A percentile compares a stretch with the other conserved stretches of the same genome.
These are phyloP conservation scores for Chrysolina americana DNA, from an alignment of 2,888 invertebrate species.

Conservation along the genomic window DNA sequence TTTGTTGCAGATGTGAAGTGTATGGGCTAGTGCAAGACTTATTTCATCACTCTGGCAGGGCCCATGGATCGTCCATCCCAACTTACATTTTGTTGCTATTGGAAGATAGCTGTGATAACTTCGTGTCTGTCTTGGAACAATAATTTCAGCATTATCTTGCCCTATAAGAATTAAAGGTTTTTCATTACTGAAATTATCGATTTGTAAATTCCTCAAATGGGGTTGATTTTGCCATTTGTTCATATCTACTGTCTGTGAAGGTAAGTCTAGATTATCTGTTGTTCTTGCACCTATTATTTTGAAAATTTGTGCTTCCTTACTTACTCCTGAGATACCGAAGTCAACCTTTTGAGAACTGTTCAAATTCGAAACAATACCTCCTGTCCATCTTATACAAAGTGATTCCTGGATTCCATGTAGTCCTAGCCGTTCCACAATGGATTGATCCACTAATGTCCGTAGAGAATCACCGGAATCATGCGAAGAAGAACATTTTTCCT, in stretches of 20 bases:
- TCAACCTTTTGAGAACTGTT: too few relatives aligned
- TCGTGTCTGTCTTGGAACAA: not conserved
- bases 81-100: not conserved
- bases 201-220: not conserved
- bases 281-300: not conserved
- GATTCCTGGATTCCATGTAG: not conserved
- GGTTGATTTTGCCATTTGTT: not conserved
- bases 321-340: too few relatives aligned
- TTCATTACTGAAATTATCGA: not conserved
- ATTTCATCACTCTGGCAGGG: too few relatives aligned
- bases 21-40: too few relatives aligned
- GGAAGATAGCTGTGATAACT: not conserved
- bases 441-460: not conserved
- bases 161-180: not conserved
- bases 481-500: not conserved
- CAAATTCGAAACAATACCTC: not conserved
- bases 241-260: not conserved
- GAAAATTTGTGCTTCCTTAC: too few relatives aligned
- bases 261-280: not conserved
- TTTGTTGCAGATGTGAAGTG: not conserved
- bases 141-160: not conserved
- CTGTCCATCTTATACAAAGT: not conserved
- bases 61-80: not conserved
- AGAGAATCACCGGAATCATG: not conserved
- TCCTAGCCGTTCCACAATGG: not conserved